Evolutionary conservation across 2,888 invertebrate genomes (phyloP).

Genomic region (Agrotis clavis): DNA sequence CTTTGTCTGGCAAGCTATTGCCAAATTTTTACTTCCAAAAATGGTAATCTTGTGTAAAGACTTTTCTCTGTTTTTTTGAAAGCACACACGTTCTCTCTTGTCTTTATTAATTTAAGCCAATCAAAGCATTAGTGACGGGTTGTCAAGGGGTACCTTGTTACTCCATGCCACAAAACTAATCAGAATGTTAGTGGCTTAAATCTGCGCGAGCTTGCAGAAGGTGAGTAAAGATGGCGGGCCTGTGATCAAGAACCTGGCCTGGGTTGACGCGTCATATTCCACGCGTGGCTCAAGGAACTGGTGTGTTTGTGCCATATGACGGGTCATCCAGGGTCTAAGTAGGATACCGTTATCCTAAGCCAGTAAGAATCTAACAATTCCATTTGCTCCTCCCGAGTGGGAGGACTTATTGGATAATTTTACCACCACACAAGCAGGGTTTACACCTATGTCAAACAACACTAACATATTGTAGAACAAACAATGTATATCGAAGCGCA

Average conservation of each 20-base stretch:
- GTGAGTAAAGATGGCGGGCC: too few relatives aligned
- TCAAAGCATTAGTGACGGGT: neutral
- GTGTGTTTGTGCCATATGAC: too few relatives aligned
- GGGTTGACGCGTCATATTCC: too few relatives aligned
- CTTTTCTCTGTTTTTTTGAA: neutral
- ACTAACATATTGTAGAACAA: conserved; percentile 27
- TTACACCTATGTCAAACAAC: neutral
- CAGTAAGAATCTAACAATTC: too few relatives aligned
- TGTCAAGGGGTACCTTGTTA: neutral
- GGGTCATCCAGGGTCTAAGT: too few relatives aligned
- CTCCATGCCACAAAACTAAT: conserved; percentile 2
- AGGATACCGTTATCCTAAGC: too few relatives aligned
- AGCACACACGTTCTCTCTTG: neutral
- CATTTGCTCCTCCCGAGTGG: too few relatives aligned
- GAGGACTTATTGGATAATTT: too few relatives aligned
- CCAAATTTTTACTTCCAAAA: neutral
- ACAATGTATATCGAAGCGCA: conserved; percentile 61
- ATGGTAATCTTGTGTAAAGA: neutral
- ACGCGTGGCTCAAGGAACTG: too few relatives aligned
- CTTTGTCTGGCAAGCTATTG: conserved; percentile 17
- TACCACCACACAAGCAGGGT: too few relatives aligned
- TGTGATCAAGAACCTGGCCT: too few relatives aligned
- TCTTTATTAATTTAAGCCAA: neutral
- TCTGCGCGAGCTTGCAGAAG: too few relatives aligned
- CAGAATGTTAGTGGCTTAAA: neutral